Conservation (phyloP, 2,113 vertebrate species). For the Gallinago undulata region DNA sequence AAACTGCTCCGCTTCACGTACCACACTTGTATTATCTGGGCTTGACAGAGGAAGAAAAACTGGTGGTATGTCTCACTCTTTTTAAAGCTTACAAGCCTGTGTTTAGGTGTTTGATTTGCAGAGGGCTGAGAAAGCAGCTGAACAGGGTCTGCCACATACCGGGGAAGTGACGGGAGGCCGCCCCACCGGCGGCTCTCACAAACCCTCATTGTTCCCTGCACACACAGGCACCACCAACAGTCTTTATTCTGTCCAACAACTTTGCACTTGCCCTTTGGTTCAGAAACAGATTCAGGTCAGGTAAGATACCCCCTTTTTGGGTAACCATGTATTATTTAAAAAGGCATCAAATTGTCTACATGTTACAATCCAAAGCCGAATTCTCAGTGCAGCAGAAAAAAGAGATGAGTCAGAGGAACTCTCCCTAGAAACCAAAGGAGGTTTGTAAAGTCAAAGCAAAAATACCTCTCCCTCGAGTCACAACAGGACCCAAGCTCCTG, state of each 20-base stretch:
- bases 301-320: neutral
- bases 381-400: neutral
- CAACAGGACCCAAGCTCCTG: neutral
- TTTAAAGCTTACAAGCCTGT: neutral
- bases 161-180: neutral
- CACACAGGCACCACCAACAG: neutral
- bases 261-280: neutral
- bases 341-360: neutral
- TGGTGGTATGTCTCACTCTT: neutral
- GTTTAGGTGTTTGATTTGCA: neutral
- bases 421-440: neutral
- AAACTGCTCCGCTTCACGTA: neutral
- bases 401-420: neutral
- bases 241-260: neutral
- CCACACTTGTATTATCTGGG: neutral
- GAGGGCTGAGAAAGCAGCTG: neutral
- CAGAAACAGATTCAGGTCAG: neutral
- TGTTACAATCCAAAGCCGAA: neutral
- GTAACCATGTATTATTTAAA: neutral
- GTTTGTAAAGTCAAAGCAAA: neutral
- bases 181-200: neutral
- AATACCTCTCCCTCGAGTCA: neutral
- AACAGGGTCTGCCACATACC: neutral
- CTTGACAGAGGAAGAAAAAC: neutral
- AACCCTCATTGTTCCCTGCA: neutral